phyloP scores from a whole-genome alignment of 2,113 vertebrate genomes.

The Notechis scutatus region DNA sequence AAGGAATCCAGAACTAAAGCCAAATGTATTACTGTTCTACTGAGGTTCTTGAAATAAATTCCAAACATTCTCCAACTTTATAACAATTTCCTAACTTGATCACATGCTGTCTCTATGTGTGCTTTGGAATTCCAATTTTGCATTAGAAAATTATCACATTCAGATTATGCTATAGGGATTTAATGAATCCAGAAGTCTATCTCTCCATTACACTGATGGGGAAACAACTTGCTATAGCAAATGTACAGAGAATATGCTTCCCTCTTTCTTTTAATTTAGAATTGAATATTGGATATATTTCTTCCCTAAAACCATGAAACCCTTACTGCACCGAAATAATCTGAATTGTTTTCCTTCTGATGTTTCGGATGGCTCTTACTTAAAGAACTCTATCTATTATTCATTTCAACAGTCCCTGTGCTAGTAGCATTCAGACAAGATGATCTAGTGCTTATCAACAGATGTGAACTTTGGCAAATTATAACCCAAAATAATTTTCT shows the following conservation, averaged over 20 bases:
- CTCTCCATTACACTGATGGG: background rate
- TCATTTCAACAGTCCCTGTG: background rate
- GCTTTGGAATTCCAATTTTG: background rate
- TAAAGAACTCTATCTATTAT: background rate
- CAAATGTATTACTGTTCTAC: background rate
- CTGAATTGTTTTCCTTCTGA: background rate
- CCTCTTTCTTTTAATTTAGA: background rate
- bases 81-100: slow-evolving; percentile 36
- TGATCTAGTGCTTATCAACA: background rate
- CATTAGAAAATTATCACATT: background rate
- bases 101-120: background rate
- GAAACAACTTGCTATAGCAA: background rate
- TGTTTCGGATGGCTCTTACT: background rate
- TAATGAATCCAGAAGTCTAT: background rate
- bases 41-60: slow-evolving; percentile 36
- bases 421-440: background rate
- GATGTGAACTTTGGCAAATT: background rate
- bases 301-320: background rate
- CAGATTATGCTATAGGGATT: background rate
- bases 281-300: background rate
- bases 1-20: slow-evolving; percentile 8
- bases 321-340: background rate
- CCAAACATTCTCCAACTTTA: slow-evolving; percentile 26
- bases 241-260: background rate
- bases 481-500: background rate